Conservation (phyloP, 2,113 vertebrate species). For the Dicrurus megarhynchus region DNA sequence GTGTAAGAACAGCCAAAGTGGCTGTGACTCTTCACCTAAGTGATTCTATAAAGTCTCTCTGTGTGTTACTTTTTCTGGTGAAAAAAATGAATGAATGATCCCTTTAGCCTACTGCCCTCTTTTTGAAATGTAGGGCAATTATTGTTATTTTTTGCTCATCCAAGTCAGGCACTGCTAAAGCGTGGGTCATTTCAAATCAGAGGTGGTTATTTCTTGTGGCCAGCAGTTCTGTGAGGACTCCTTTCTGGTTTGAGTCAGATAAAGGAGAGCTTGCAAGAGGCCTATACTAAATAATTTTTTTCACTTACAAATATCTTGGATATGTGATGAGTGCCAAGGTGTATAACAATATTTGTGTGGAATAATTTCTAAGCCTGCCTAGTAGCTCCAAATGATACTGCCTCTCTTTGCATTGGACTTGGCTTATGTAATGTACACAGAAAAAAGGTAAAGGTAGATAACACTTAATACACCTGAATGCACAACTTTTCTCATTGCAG, state of each 20-base stretch:
- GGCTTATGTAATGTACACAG: neutral
- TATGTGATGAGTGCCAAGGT: neutral
- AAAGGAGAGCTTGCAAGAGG: neutral
- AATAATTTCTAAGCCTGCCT: slow-evolving; percentile 6
- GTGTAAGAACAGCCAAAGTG: slow-evolving; percentile 37
- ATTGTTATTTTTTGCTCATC: neutral
- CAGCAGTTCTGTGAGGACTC: neutral
- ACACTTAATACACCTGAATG: neutral
- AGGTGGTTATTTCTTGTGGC: neutral
- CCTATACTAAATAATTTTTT: neutral
- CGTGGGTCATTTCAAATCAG: neutral
- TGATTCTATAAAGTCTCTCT: slow-evolving; percentile 2
- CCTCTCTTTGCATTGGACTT: neutral
- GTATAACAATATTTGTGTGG: neutral
- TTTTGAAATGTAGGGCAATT: slow-evolving; percentile 27
- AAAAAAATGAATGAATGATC: slow-evolving; percentile 26
- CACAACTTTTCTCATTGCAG: neutral
- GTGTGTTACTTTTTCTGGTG: neutral
- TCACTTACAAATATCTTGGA: neutral
- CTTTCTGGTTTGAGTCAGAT: neutral
- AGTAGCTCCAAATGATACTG: neutral
- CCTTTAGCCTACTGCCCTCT: slow-evolving; percentile 18
- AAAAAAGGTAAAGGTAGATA: neutral
- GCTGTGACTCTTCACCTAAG: neutral
- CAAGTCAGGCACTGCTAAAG: neutral